Percentiles rank a stretch among this genome's conserved stretches.
Conservation (phyloP, 1,140 invertebrate species). For the Rhopalosiphum maidis region DNA sequence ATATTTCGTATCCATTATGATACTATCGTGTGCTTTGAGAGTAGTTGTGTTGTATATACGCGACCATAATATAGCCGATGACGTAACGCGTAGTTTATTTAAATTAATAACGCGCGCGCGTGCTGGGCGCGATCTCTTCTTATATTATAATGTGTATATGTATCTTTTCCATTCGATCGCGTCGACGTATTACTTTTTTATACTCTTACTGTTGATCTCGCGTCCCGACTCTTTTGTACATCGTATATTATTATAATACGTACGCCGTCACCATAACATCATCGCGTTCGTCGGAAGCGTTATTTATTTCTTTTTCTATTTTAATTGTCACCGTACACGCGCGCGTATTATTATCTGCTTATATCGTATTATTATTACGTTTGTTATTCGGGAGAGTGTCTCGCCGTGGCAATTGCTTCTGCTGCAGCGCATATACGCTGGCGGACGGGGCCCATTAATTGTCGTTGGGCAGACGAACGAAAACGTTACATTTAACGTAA, state of each 20-base stretch:
- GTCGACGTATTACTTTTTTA: background rate
- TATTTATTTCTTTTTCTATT: background rate
- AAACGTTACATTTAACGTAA: background rate
- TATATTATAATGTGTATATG: background rate
- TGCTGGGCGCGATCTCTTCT: conserved; percentile 18
- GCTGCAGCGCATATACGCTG: no score
- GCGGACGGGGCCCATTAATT: conserved; percentile 29
- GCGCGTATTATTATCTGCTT: background rate
- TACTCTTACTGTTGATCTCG: background rate
- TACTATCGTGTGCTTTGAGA: background rate
- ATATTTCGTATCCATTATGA: background rate
- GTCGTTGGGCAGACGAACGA: background rate
- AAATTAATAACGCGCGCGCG: conserved; percentile 37
- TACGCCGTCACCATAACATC: background rate
- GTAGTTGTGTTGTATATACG: background rate
- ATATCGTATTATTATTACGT: background rate
- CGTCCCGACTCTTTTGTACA: background rate
- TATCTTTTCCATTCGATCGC: background rate
- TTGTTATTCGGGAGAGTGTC: conserved; percentile 14
- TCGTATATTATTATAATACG: background rate
- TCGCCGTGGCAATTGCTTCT: background rate
- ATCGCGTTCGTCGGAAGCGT: background rate
- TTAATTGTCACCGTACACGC: conserved; percentile 9
- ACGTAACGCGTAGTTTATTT: conserved; percentile 47
- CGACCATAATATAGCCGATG: background rate